Evolutionary conservation across 1,140 invertebrate species (phyloP), one percentile per base, ranked within the genome.

Genomic region (Eumaeus atala): DNA sequence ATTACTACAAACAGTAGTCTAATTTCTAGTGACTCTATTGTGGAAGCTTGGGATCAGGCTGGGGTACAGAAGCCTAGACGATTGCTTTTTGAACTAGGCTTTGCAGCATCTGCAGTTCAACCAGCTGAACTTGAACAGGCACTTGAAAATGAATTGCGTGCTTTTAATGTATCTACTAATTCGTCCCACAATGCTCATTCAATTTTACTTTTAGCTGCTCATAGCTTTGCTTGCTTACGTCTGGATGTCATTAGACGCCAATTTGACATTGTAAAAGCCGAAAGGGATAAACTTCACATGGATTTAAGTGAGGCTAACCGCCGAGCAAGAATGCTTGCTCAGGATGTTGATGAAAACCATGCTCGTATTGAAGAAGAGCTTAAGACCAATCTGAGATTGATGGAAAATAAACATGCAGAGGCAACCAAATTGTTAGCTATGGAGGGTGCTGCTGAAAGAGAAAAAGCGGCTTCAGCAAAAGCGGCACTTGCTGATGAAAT

Each of bases 261-360:
- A 9, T 56, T 74, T 17, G 71, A 70, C 18, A 60, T 72, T 14
- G 67, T 82, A 51, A 59, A 63, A 54, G 62, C 75, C 61, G 69
- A 89, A 74, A 51, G 95, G 92, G 91, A 95, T 44, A 96, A 97
- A 77, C 77, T 97, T 12, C 90, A 92, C 47, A 77, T 85, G 0
- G 95, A 96, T 71, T 89, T 97, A 9, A 81, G 88, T 9, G 94
- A 96, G 65, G 95, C 95, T 0, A 96, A 97, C 66, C 89, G 93
- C 33, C 87, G 95, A 58, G 93, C 95, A 0, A 89, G 91, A 7
- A 66, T 95, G 35, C 79, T 97, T 16, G 96, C 95, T 1, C 93
- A 94, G 56, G 96, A 98, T 82, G 93, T 96, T 1, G 96, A 98
- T 74, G 96, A 97, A 51, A 93, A 95, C 66, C 95, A 97, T 77